These are phyloP conservation scores for Xiphorhynchus erythropygius DNA, from an alignment of 2,797 vertebrate species.

Conservation along the genomic window DNA sequence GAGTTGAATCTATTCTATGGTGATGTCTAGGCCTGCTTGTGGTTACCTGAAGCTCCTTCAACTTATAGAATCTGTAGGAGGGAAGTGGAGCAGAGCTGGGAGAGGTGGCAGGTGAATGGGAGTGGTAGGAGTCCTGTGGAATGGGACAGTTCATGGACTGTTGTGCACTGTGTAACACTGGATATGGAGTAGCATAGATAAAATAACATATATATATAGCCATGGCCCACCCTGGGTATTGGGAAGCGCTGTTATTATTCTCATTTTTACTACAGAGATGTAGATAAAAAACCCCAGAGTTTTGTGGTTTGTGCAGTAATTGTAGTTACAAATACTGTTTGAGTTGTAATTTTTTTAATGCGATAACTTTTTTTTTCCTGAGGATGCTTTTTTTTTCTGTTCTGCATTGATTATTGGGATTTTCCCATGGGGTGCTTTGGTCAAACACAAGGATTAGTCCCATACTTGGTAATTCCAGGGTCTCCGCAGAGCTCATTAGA, in stretches of 20 bases:
- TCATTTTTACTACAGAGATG: not conserved
- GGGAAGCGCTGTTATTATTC: not conserved
- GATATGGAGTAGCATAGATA: not conserved
- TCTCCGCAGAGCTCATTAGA: not conserved
- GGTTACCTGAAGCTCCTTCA: not conserved
- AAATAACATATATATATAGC: not conserved
- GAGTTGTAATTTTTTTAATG: not conserved
- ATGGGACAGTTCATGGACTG: not conserved
- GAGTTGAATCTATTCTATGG: not conserved
- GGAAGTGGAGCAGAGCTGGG: not conserved
- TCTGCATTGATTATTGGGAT: not conserved
- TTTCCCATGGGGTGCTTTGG: not conserved
- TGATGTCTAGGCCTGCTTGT: not conserved
- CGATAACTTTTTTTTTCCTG: not conserved
- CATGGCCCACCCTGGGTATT: not conserved
- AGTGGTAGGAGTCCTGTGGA: not conserved
- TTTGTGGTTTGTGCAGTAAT: not conserved
- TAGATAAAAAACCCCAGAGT: rapidly evolving
- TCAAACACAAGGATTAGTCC: not conserved
- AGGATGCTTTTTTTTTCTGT: not conserved
- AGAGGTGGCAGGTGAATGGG: not conserved
- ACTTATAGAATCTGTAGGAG: not conserved
- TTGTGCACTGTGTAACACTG: not conserved
- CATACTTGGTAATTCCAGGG: not conserved
- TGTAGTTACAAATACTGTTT: not conserved